A percentile compares a stretch with the other conserved stretches of the same genome.
Conservation (phyloP, 2,113 vertebrate species). For the Danio rerio region DNA sequence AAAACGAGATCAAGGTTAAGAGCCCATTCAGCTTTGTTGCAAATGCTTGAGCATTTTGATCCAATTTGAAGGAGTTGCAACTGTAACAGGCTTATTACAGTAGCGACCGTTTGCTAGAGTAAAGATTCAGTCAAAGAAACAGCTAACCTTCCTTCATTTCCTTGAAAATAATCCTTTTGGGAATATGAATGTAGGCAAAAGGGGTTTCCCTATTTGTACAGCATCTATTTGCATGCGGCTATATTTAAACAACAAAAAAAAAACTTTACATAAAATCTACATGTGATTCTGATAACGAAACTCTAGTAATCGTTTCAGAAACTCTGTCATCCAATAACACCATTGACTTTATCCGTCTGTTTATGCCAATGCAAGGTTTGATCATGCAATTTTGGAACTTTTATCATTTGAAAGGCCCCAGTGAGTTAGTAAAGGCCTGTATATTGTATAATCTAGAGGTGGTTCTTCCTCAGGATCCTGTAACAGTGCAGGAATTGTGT, state of each 20-base stretch:
- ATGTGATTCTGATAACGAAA: background rate
- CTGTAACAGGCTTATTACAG: conserved; percentile 6
- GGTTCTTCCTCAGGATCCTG: background rate
- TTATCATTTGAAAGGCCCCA: background rate
- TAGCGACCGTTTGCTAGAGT: background rate
- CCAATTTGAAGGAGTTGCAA: background rate
- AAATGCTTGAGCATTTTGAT: background rate
- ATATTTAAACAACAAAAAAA: background rate
- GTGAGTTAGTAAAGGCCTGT: background rate
- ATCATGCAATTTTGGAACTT: background rate
- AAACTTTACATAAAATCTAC: conserved; percentile 27
- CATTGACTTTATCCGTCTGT: background rate
- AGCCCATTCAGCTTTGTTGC: background rate
- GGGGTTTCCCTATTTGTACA: background rate
- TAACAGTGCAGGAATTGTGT: conserved; percentile 34
- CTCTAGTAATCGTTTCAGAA: background rate
- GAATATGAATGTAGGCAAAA: conserved; percentile 1
- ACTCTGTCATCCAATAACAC: background rate
- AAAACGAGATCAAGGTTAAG: conserved; percentile 2
- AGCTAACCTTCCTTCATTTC: conserved; percentile 4
- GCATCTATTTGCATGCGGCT: background rate
- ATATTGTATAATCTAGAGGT: background rate
- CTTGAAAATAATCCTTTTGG: background rate
- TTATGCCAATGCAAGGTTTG: background rate
- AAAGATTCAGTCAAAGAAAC: background rate